These are phyloP conservation scores for Miltochrista miniata DNA, from an alignment of 2,888 invertebrate species.

Conservation along the genomic window DNA sequence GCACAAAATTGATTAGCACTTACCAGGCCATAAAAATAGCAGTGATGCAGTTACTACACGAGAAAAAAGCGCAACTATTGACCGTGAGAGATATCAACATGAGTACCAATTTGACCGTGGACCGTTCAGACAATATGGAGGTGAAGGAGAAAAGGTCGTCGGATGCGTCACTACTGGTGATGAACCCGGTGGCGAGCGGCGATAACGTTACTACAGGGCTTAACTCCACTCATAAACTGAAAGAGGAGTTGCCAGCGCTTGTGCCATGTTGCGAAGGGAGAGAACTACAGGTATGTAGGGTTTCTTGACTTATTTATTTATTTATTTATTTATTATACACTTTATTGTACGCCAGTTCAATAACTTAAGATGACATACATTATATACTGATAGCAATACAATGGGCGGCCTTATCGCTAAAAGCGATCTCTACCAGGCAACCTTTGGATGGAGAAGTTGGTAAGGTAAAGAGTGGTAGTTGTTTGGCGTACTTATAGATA, in stretches of 20 bases:
- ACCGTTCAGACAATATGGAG: slow-evolving; percentile 54
- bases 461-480: too few relatives aligned
- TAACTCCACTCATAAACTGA: slow-evolving; percentile 64
- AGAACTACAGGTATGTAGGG: slow-evolving; percentile 69
- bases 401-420: too few relatives aligned
- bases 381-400: too few relatives aligned
- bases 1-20: slow-evolving; percentile 38
- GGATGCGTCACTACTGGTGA: slow-evolving; percentile 57
- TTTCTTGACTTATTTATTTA: too few relatives aligned
- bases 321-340: too few relatives aligned
- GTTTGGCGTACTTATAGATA: too few relatives aligned
- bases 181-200: slow-evolving; percentile 78
- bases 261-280: slow-evolving; percentile 76
- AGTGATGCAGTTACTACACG: slow-evolving; percentile 69
- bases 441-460: too few relatives aligned
- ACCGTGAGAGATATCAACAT: slow-evolving; percentile 51
- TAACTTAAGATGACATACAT: too few relatives aligned
- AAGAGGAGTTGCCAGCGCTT: slow-evolving; percentile 67
- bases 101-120: slow-evolving; percentile 39
- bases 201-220: slow-evolving; percentile 67
- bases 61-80: slow-evolving; percentile 51
- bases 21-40: slow-evolving; percentile 27
- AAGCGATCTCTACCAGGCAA: too few relatives aligned
- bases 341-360: too few relatives aligned
- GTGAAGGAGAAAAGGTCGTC: slow-evolving; percentile 71